Conservation (phyloP, 2,888 invertebrate species). For the Ditula angustiorana region DNA sequence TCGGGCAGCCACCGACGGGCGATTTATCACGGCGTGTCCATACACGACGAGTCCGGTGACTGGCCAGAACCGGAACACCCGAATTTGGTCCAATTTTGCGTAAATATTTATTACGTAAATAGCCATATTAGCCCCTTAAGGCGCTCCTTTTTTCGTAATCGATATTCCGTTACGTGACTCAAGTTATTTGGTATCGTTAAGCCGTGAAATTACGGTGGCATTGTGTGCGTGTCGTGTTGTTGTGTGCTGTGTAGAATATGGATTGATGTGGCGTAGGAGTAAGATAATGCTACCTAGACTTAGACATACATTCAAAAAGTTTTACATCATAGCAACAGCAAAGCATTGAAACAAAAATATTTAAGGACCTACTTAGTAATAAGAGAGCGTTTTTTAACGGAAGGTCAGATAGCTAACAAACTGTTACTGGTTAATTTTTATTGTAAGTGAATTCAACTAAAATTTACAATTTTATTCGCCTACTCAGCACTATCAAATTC, state of each 20-base stretch:
- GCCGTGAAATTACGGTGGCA: conserved; percentile 31
- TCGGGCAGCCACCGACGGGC: conserved; percentile 52
- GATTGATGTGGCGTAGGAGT: conserved; percentile 1
- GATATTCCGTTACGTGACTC: conserved; percentile 41
- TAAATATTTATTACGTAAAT: conserved; percentile 43
- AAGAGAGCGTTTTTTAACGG: too few species aligned
- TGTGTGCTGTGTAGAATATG: neutral
- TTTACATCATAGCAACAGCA: neutral
- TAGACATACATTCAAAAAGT: neutral
- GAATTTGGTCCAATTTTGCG: conserved; percentile 30
- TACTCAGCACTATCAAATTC: too few species aligned
- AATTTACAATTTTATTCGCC: too few species aligned
- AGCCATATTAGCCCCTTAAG: conserved; percentile 35
- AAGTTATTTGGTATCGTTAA: conserved; percentile 33
- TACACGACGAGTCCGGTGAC: conserved; percentile 45
- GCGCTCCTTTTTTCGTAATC: conserved; percentile 41
- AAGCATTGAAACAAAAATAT: too few species aligned
- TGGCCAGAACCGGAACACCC: conserved; percentile 48
- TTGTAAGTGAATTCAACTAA: too few species aligned
- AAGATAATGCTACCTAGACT: too few species aligned
- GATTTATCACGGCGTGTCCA: conserved; percentile 70
- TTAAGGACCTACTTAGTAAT: too few species aligned
- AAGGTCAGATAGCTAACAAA: too few species aligned
- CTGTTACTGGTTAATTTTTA: too few species aligned
- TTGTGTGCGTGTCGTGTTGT: conserved; percentile 5